phyloP scores from a whole-genome alignment of 1,140 invertebrate genomes.

The Ctenoplectra terminalis region DNA sequence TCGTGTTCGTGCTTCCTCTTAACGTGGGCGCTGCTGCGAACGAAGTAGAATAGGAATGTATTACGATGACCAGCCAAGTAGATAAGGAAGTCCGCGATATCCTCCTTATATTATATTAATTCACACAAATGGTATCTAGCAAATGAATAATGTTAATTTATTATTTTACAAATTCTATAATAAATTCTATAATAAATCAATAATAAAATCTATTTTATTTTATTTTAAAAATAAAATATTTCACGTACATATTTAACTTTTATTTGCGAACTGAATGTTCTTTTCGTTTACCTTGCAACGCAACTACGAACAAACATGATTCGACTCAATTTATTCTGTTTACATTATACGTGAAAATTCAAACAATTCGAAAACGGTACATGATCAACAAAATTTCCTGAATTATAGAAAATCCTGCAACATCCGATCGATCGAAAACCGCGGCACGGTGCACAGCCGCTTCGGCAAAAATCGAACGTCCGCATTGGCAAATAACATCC shows the following conservation, averaged over 20 bases:
- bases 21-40: background rate
- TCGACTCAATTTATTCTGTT: no score
- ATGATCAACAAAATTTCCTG: background rate
- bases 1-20: background rate
- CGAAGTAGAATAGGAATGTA: background rate
- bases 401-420: slow-evolving; percentile 13
- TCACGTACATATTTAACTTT: no score
- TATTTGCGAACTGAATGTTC: no score
- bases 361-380: no score
- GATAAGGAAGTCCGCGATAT: slow-evolving; percentile 8
- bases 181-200: no score
- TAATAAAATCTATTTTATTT: no score
- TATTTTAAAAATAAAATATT: no score
- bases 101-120: background rate
- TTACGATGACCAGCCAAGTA: background rate
- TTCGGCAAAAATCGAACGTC: slow-evolving; percentile 36
- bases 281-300: no score
- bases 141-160: background rate
- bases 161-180: background rate
- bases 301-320: no score
- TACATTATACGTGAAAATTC: no score
- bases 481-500: slow-evolving; percentile 37
- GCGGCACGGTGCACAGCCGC: background rate
- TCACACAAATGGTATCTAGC: background rate
- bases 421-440: background rate